phyloP scores from a whole-genome alignment of 1,140 invertebrate species.

The Temnothorax longispinosus region DNA sequence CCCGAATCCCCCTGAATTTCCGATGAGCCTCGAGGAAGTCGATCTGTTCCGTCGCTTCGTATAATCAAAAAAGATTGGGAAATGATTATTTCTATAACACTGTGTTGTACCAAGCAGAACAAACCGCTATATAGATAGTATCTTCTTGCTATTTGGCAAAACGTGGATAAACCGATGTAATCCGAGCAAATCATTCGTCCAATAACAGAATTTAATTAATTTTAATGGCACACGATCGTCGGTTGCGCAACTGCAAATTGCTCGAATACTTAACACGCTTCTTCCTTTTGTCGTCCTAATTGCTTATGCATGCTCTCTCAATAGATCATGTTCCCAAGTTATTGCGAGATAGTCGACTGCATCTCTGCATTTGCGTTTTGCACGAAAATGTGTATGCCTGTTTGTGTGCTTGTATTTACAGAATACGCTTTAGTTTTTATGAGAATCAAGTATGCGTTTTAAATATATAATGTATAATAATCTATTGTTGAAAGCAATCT shows the following conservation, averaged over 20 bases:
- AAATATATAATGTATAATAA: slow-evolving; percentile 18
- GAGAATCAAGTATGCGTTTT: slow-evolving; percentile 5
- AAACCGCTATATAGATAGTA: slow-evolving; percentile 17
- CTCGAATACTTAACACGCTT: slow-evolving; percentile 4
- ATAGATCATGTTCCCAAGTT: not conserved
- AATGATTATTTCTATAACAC: slow-evolving; percentile 57
- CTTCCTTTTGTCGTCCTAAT: not conserved
- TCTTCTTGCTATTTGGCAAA: slow-evolving; percentile 28
- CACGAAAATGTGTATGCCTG: not conserved
- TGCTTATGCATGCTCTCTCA: slow-evolving; percentile 8
- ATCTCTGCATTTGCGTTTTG: not conserved
- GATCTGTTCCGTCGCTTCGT: slow-evolving; percentile 55
- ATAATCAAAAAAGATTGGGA: slow-evolving; percentile 69
- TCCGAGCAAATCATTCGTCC: not conserved
- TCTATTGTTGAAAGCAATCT: not conserved
- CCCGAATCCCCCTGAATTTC: not conserved
- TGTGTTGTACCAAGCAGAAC: not conserved
- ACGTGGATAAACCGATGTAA: slow-evolving; percentile 1
- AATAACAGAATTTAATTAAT: slow-evolving; percentile 24
- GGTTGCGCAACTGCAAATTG: slow-evolving; percentile 16
- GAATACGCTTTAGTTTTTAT: slow-evolving; percentile 48
- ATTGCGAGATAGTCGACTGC: slow-evolving; percentile 23
- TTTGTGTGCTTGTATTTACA: not conserved
- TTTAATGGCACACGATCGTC: not conserved
- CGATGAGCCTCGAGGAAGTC: not conserved